Conservation (phyloP, 2,797 vertebrate genomes). For the Anabacerthia variegaticeps region DNA sequence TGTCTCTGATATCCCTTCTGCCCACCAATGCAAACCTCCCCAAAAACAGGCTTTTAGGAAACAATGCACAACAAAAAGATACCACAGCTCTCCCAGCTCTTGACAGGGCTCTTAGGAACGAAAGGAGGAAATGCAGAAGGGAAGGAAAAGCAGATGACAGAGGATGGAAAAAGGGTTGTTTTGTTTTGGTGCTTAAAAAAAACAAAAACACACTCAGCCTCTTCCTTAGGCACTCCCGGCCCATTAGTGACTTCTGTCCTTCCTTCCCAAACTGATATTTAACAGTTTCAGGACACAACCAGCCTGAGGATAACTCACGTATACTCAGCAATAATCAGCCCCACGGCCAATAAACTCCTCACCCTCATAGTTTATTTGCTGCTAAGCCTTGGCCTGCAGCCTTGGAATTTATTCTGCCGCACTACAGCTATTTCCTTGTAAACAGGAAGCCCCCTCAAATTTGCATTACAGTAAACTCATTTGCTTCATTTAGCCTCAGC, state of each 20-base stretch:
- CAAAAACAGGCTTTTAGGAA: background rate
- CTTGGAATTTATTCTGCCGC: slow-evolving; percentile 42
- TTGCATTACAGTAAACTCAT: background rate
- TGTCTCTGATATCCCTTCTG: background rate
- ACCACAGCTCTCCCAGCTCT: background rate
- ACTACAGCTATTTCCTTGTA: slow-evolving; percentile 42
- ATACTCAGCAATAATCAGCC: slow-evolving; percentile 6
- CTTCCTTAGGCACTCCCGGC: background rate
- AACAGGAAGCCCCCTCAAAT: slow-evolving; percentile 56
- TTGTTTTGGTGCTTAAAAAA: slow-evolving; percentile 9
- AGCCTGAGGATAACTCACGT: background rate
- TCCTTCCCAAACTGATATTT: background rate
- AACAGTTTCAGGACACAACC: background rate
- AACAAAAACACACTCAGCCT: background rate
- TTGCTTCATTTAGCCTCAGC: background rate
- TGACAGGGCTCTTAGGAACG: background rate
- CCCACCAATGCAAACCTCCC: background rate
- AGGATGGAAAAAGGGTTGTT: slow-evolving; percentile 28
- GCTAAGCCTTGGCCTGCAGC: slow-evolving; percentile 48
- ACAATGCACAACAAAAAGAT: background rate
- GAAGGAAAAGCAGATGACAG: slow-evolving; percentile 64
- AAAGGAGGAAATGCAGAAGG: slow-evolving; percentile 43
- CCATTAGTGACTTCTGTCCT: background rate
- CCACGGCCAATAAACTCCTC: slow-evolving; percentile 47
- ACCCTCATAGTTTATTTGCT: slow-evolving; percentile 12